Evolutionary conservation across 2,113 vertebrate species (phyloP).

Genomic region (Deroptyus accipitrinus): DNA sequence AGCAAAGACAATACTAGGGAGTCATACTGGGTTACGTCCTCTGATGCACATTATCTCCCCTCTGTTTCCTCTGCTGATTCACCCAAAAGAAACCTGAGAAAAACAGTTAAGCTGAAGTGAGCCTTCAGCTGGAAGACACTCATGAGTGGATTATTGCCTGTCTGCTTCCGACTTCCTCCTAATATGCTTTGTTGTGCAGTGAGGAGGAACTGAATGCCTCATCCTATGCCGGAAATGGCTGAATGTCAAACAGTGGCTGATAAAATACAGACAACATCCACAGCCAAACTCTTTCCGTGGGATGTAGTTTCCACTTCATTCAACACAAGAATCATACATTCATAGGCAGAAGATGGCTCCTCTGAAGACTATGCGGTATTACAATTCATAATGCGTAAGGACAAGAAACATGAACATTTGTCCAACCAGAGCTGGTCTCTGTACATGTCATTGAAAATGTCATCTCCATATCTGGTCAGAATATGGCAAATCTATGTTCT

Average conservation of each 20-base stretch:
- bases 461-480: not conserved
- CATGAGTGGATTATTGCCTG: not conserved
- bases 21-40: not conserved
- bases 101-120: not conserved
- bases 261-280: not conserved
- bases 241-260: not conserved
- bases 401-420: not conserved
- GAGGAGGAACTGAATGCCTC: not conserved
- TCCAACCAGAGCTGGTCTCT: not conserved
- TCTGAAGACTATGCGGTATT: not conserved
- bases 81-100: not conserved
- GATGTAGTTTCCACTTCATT: not conserved
- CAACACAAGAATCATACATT: not conserved
- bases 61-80: not conserved
- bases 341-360: not conserved
- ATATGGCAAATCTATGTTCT: not conserved
- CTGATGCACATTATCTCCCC: not conserved
- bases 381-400: not conserved
- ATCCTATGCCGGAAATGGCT: not conserved
- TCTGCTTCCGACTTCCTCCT: not conserved
- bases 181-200: not conserved
- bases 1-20: not conserved
- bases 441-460: not conserved
- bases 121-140: not conserved
- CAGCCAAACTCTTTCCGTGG: not conserved